A percentile compares a stretch with the other conserved stretches of the same genome.
phyloP scores from a whole-genome alignment of 2,888 invertebrate species.

The Drosophila buzzatii region DNA sequence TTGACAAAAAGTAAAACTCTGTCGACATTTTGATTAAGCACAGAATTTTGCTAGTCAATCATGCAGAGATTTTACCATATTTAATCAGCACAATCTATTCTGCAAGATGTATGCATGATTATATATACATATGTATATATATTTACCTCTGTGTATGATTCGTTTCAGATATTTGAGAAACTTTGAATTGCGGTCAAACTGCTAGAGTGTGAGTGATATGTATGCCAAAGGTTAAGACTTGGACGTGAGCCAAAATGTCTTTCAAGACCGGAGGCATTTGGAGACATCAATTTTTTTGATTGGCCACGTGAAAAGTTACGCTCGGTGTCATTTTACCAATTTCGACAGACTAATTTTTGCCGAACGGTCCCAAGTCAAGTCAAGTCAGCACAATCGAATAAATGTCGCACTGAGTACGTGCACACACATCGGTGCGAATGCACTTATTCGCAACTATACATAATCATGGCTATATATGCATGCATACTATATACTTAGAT shows the following conservation, averaged over 20 bases:
- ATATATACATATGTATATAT: neutral
- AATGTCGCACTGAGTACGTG: slow-evolving; percentile 31
- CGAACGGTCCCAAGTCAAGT: slow-evolving; percentile 16
- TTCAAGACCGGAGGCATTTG: slow-evolving; percentile 22
- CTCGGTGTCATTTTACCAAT: slow-evolving; percentile 49
- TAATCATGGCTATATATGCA: neutral
- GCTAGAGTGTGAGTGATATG: slow-evolving; percentile 1
- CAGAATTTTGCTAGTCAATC: neutral
- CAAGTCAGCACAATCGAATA: slow-evolving; percentile 42
- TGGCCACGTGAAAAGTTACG: slow-evolving; percentile 21
- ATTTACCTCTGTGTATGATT: slow-evolving; percentile 6
- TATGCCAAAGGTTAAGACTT: slow-evolving; percentile 31
- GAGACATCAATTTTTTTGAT: slow-evolving; percentile 27
- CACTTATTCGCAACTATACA: slow-evolving; percentile 1
- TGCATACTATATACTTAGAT: slow-evolving; percentile 4
- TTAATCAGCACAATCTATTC: neutral
- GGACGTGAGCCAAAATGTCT: neutral
- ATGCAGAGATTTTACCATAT: neutral
- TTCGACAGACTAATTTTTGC: slow-evolving; percentile 41
- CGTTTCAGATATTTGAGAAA: slow-evolving; percentile 11
- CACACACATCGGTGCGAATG: slow-evolving; percentile 11
- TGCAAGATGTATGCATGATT: neutral
- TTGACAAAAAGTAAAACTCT: neutral
- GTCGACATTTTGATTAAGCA: neutral
- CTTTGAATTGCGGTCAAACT: slow-evolving; percentile 18